Base-by-base conservation (phyloP, 2,888 invertebrate genomes). In the Notodonta ziczac region DNA sequence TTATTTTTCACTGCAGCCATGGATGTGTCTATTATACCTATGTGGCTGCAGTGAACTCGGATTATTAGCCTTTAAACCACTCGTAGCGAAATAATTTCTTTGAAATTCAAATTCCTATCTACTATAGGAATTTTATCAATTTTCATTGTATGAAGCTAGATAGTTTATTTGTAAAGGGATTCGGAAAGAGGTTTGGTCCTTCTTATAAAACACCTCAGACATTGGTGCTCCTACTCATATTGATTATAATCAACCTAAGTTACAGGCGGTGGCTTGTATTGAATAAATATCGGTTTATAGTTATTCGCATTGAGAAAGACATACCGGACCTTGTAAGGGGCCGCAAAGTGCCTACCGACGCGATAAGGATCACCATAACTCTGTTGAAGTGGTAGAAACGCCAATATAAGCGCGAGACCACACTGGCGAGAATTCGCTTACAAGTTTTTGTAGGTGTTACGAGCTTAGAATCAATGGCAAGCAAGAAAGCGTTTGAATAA, bases 301-400 rank as follows among this genome's bases (percentile, higher is more conserved):
- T 74, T 79, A 82, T 77, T 77, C 77, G 76, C 69, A 83, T 80
- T 84, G 84, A 80, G 81, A 83, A 77, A 82, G 82, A 81, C 81
- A 84, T 81, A 74, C 79, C 83, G 78, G 79, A 74, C 84, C 85
- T 82, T 80, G 84, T 87, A 87, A 71, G 87, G 88, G 72, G 78
- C 86, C 87, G 88, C 83, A 79, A 79, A 85, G 83, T 77, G 77
- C 72, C 79, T 71, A 77, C 76, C 72, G 76, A 74, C 60, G 63
- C 63, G 87, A 89, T 87, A 85, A 77, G 67, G 66, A 88, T 88
- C 86, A 67, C 76, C 82, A 82, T 80, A 80, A 78, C 76, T 82
- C 73, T 72, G 75, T 78, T 77, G 66, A 74, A 82, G 73, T 75
- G 63, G 70, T 73, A 69, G 73, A 77, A 78, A 78, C 67, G 75